Conservation (phyloP, 2,888 invertebrate species). For the Trissolcus brochymenae region DNA sequence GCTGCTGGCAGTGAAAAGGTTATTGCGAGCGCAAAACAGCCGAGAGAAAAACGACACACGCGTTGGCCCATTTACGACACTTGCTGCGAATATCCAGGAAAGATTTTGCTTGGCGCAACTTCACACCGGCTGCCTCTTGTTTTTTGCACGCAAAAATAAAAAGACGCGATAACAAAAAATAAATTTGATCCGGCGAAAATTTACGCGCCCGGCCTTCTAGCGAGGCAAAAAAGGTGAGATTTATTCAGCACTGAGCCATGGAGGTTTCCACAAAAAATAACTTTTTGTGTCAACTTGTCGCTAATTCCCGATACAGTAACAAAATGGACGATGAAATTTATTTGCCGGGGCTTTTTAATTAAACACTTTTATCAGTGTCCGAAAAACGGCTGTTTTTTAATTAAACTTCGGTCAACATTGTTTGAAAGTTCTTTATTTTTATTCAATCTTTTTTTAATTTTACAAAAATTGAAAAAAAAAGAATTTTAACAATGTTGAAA, state of each 20-base stretch:
- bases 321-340: slow-evolving; percentile 10
- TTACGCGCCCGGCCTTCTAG: neutral
- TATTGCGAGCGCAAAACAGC: slow-evolving; percentile 52
- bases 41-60: slow-evolving; percentile 39
- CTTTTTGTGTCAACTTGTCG: slow-evolving; percentile 33
- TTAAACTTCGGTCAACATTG: no score
- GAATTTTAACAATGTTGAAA: no score
- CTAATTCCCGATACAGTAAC: slow-evolving; percentile 12
- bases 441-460: no score
- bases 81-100: slow-evolving; percentile 52
- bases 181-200: slow-evolving; percentile 34
- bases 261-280: slow-evolving; percentile 14
- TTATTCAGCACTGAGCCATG: slow-evolving; percentile 7
- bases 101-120: slow-evolving; percentile 36
- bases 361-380: no score
- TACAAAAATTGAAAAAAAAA: no score
- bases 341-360: no score
- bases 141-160: neutral
- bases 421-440: no score
- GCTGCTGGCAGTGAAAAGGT: slow-evolving; percentile 57
- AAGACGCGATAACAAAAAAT: slow-evolving; percentile 26
- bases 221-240: neutral
- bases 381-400: no score
- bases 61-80: slow-evolving; percentile 54
- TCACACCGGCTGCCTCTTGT: slow-evolving; percentile 25